Evolutionary conservation across 2,797 vertebrate species (phyloP).

Genomic region (Lacerta agilis): DNA sequence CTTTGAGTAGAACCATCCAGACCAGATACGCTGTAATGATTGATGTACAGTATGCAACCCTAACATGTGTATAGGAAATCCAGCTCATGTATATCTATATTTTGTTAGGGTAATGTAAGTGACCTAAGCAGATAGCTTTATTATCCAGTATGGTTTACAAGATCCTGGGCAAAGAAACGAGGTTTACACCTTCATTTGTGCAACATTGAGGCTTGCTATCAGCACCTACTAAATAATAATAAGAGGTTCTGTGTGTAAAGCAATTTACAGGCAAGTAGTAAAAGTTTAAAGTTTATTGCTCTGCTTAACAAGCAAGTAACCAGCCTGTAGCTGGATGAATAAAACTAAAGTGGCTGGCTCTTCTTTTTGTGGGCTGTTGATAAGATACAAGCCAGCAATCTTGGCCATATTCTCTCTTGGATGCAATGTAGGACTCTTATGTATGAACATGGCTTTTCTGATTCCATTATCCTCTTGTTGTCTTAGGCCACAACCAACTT

Average conservation of each 20-base stretch:
- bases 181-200: neutral
- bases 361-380: neutral
- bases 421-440: neutral
- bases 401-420: neutral
- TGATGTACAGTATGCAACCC: neutral
- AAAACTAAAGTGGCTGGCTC: conserved; percentile 6
- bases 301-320: conserved; percentile 3
- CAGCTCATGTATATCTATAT: neutral
- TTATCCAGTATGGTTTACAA: neutral
- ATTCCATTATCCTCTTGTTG: neutral
- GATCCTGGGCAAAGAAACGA: neutral
- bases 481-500: neutral
- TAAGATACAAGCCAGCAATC: neutral
- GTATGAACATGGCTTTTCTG: no score
- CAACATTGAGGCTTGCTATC: neutral
- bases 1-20: no score
- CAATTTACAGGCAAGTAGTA: conserved; percentile 3
- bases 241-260: conserved; percentile 6
- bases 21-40: neutral
- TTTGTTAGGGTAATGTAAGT: neutral
- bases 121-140: neutral
- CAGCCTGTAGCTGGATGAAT: neutral
- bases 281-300: conserved; percentile 6
- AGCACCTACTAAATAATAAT: conserved; percentile 10
- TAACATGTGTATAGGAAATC: neutral